Base-by-base conservation (phyloP, 1,140 invertebrate species). In the Penaeus japonicus region DNA sequence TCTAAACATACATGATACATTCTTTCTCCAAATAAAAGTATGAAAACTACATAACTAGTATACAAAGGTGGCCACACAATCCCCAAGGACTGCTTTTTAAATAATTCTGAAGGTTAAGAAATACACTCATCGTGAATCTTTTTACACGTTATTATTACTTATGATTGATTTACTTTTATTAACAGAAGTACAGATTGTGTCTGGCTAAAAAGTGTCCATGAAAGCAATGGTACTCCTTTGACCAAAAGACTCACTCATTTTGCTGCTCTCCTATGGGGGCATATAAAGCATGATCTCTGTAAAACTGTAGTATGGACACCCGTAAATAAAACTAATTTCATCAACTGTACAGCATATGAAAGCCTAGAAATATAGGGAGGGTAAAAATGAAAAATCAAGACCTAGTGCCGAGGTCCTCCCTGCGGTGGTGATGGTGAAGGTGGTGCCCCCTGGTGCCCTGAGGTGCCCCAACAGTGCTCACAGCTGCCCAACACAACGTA, bases 141-240 rank as follows among this genome's bases (percentile, higher is more conserved):
- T 85, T 85, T 85, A 85, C 84, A 85, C 73, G 78, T 85, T 78
- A 85, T 85, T 85, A 85, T 77, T 85, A 70, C 79, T 82, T 84
- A 84, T 84, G 83, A 84, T 78, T 85, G 84, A 73, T 73, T 73
- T 73, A 78, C 70, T 85, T 85, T 85, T 85, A 85, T 85, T 85
- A 85, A 85, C 84, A 85, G 84, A 85, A 77, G 84, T 85, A 85
- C 73, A 85, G 73, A 78, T 59, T 85, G 82, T 84, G 82, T 85
- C 84, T 78, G 55, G 84, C 84, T 85, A 77, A 78, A 78, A 78
- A 78, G 53, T 78, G 73, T 77, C 75, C 84, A 27, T 73, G 39
- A 53, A 77, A 77, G 65, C 84, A 77, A 53, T 85, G 84, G 73
- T 59, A 75, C 73, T 55, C 32, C 53, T 78, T 78, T 35, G 73